Percentiles rank a stretch among this genome's conserved stretches.
These are phyloP conservation scores for Caerostris darwini DNA, from an alignment of 1,140 invertebrate species.

Conservation along the genomic window DNA sequence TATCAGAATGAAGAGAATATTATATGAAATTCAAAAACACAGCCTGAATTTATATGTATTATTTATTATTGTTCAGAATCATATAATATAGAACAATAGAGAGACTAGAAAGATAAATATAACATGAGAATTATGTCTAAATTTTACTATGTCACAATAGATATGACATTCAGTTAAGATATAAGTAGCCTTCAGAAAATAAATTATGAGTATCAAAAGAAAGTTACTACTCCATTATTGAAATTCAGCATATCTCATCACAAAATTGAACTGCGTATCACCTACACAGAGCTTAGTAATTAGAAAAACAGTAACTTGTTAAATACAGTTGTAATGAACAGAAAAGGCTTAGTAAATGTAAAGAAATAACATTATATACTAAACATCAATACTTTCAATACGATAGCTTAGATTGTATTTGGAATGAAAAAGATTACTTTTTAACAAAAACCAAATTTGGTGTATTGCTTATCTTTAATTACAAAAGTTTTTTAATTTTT, in stretches of 20 bases:
- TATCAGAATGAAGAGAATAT: constrained; percentile 2
- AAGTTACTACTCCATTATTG: background rate
- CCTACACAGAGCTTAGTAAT: background rate
- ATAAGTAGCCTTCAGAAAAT: background rate
- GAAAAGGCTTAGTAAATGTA: background rate
- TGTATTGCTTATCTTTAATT: too few species aligned
- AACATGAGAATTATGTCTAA: background rate
- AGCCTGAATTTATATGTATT: background rate
- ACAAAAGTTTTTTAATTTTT: too few species aligned
- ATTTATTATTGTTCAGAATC: background rate
- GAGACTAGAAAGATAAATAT: constrained; percentile 37
- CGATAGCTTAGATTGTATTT: too few species aligned
- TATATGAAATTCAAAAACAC: constrained; percentile 1
- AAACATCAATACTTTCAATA: too few species aligned
- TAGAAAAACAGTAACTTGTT: constrained; percentile 10
- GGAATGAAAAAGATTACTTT: too few species aligned
- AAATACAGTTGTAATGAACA: background rate
- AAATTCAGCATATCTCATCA: background rate
- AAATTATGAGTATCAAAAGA: background rate
- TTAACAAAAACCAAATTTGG: too few species aligned
- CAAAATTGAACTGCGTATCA: background rate
- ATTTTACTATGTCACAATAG: background rate
- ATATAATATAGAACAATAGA: background rate
- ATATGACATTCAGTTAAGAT: background rate
- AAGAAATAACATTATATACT: too few species aligned